Evolutionary conservation across 2,797 vertebrate species (phyloP), one percentile per base, ranked within the genome.

Genomic region (Odontamblyopus rebecca): DNA sequence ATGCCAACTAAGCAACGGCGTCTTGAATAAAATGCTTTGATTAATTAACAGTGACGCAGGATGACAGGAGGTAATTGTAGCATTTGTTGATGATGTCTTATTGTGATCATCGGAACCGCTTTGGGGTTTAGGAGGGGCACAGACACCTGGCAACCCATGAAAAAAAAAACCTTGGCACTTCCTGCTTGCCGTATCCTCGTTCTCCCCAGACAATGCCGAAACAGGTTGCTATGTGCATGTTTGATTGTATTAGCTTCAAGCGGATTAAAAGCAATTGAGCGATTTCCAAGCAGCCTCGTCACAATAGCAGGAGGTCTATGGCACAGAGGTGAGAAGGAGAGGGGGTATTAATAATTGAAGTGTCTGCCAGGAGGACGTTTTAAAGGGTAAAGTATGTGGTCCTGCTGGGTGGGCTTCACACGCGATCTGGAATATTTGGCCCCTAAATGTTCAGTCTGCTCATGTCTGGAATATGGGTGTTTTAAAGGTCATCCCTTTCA

Each of bases 201-300:
- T 53, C 41, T 74, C 79, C 76, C 70, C 44, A 41, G 73, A 69
- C 67, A 65, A 56, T 29, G 66, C 67, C 71, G 61, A 72, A 76
- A 76, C 81, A 70, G 73, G 71, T 79, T 78, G 68, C 80, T 70
- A 59, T 70, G 77, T 53, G 72, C 70, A 77, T 78, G 83, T 90
- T 92, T 86, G 87, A 93, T 92, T 84, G 80, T 77, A 84, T 92
- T 89, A 88, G 78, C 85, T 87, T 87, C 79, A 87, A 83, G 82
- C 80, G 75, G 79, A 85, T 82, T 83, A 78, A 80, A 59, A 85
- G 80, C 79, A 83, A 82, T 84, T 83, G 81, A 86, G 81, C 83
- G 82, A 80, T 86, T 89, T 87, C 74, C 77, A 86, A 90, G 91
- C 61, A 85, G 73, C 61, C 82, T 84, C 85, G 86, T 89, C 84